These are phyloP conservation scores for Mesochorus sp. DNA, from an alignment of 2,888 invertebrate species.

Conservation along the genomic window DNA sequence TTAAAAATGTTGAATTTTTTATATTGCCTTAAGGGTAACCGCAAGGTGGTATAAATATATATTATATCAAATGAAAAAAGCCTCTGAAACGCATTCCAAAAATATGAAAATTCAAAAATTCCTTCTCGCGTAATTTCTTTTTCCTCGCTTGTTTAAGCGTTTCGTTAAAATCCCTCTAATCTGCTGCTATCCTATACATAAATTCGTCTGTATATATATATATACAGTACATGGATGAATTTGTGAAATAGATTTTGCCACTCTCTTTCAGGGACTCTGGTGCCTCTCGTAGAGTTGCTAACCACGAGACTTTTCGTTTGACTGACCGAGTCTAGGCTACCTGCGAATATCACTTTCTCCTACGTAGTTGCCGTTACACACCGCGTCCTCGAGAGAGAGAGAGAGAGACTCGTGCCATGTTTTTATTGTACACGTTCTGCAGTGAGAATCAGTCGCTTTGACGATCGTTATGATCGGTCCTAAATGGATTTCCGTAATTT, in stretches of 20 bases:
- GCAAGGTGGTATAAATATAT: background rate
- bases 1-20: background rate
- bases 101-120: background rate
- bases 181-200: background rate
- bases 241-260: no score
- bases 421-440: no score
- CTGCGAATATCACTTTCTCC: slow-evolving; percentile 60
- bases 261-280: slow-evolving; percentile 36
- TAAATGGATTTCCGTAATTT: no score
- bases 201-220: background rate
- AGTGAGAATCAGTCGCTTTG: background rate
- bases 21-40: background rate
- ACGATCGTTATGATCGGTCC: no score
- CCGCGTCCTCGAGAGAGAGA: slow-evolving; percentile 56
- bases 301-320: slow-evolving; percentile 50
- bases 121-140: no score
- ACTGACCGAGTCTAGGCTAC: slow-evolving; percentile 56
- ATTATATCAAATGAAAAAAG: background rate
- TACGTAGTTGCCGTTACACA: slow-evolving; percentile 50
- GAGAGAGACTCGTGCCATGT: background rate
- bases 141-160: no score
- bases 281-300: slow-evolving; percentile 11
- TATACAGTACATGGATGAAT: no score
- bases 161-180: no score
- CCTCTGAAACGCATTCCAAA: no score